These are phyloP conservation scores for Amphipoea oculea DNA, from an alignment of 2,888 invertebrate species.

Conservation along the genomic window DNA sequence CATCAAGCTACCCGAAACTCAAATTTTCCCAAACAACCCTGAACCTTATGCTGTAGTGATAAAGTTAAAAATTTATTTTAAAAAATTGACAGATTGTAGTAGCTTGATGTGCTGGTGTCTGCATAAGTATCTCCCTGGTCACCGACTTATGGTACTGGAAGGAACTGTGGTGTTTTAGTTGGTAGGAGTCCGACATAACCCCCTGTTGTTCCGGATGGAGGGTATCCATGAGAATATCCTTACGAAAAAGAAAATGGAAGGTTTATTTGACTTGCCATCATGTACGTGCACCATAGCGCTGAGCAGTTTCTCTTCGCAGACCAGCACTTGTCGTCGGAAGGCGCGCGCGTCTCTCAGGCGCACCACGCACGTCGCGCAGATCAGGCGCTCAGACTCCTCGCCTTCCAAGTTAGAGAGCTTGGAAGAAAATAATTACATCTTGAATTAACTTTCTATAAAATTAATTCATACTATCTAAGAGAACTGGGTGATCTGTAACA, in stretches of 20 bases:
- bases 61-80: too few species aligned
- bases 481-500: too few species aligned
- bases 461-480: too few species aligned
- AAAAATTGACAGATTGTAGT: too few species aligned
- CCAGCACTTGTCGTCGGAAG: slow-evolving; percentile 76
- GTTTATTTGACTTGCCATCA: slow-evolving; percentile 55
- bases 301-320: slow-evolving; percentile 76
- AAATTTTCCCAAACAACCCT: too few species aligned
- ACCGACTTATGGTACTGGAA: too few species aligned
- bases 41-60: too few species aligned
- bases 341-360: slow-evolving; percentile 76
- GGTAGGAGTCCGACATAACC: too few species aligned
- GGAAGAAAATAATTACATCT: background rate
- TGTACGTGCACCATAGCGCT: slow-evolving; percentile 68
- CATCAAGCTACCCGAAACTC: too few species aligned
- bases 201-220: background rate
- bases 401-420: slow-evolving; percentile 80
- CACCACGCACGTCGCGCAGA: slow-evolving; percentile 81
- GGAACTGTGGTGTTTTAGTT: too few species aligned
- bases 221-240: background rate
- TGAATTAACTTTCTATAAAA: background rate
- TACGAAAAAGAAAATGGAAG: background rate
- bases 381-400: slow-evolving; percentile 71
- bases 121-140: too few species aligned
- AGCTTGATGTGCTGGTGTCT: too few species aligned